Conservation (phyloP, 2,888 invertebrate species). For the Anoplius nigerrimus region DNA sequence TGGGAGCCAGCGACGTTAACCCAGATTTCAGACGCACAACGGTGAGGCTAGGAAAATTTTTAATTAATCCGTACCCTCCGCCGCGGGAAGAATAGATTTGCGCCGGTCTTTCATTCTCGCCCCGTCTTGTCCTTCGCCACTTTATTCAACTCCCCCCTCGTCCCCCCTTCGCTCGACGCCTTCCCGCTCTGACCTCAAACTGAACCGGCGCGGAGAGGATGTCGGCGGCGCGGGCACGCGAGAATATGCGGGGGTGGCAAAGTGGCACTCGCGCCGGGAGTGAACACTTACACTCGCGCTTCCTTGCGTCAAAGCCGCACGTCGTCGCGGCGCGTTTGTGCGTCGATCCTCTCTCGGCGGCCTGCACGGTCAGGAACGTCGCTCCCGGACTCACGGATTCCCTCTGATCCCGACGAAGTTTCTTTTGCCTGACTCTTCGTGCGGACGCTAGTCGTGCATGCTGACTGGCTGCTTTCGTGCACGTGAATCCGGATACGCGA, state of each 20-base stretch:
- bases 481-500: too few species aligned
- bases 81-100: neutral
- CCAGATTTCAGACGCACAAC: conserved; percentile 20
- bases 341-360: conserved; percentile 19
- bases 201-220: neutral
- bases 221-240: neutral
- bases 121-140: conserved; percentile 8
- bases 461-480: too few species aligned
- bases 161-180: neutral
- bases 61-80: conserved; percentile 4
- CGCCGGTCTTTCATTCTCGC: neutral
- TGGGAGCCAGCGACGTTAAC: conserved; percentile 9
- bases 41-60: neutral
- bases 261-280: conserved; percentile 33
- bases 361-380: conserved; percentile 8
- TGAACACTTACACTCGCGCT: conserved; percentile 22
- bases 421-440: neutral
- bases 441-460: too few species aligned
- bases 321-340: conserved; percentile 5
- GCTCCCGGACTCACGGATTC: conserved; percentile 5
- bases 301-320: conserved; percentile 29
- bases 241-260: conserved; percentile 17
- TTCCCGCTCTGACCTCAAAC: neutral
- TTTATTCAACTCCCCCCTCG: neutral
- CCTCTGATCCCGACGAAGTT: neutral